These are phyloP conservation scores for Lytechinus variegatus DNA, from an alignment of 35 echinoderm and acorn worm species.

Conservation along the genomic window DNA sequence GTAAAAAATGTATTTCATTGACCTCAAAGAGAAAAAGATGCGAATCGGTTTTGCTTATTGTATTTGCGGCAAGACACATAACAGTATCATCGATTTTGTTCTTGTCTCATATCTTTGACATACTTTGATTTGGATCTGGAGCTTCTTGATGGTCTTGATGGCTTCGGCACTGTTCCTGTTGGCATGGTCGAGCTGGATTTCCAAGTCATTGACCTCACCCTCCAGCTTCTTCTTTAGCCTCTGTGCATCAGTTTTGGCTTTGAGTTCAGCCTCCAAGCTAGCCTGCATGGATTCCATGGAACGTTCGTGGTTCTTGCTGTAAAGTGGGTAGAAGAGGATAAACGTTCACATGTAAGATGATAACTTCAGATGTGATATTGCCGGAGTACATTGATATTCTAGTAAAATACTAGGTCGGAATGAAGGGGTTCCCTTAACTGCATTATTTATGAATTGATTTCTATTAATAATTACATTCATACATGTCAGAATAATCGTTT, in stretches of 20 bases:
- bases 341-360: not conserved
- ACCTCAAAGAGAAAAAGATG: not conserved
- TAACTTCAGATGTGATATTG: not conserved
- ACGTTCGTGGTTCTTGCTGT: slow-evolving; percentile 88
- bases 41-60: not conserved
- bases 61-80: no score
- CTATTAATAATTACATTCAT: not conserved
- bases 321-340: slow-evolving; percentile 2
- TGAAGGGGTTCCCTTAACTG: no score
- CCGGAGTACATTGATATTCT: not conserved
- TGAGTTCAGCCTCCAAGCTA: slow-evolving; percentile 85
- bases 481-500: not conserved
- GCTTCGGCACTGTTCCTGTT: slow-evolving; percentile 90
- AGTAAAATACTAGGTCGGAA: no score
- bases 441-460: not conserved
- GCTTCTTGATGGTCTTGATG: slow-evolving; percentile 96
- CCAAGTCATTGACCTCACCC: slow-evolving; percentile 93
- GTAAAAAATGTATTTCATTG: no score
- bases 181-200: slow-evolving; percentile 91
- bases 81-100: no score
- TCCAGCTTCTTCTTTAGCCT: slow-evolving; percentile 99
- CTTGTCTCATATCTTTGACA: not conserved
- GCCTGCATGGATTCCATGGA: slow-evolving; percentile 94
- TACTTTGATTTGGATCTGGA: slow-evolving; percentile 87
- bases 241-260: slow-evolving; percentile 79